Percentiles rank a stretch among this genome's conserved stretches.
These are phyloP conservation scores for Drosophila bunnanda DNA, from an alignment of 2,888 invertebrate species.

Conservation along the genomic window DNA sequence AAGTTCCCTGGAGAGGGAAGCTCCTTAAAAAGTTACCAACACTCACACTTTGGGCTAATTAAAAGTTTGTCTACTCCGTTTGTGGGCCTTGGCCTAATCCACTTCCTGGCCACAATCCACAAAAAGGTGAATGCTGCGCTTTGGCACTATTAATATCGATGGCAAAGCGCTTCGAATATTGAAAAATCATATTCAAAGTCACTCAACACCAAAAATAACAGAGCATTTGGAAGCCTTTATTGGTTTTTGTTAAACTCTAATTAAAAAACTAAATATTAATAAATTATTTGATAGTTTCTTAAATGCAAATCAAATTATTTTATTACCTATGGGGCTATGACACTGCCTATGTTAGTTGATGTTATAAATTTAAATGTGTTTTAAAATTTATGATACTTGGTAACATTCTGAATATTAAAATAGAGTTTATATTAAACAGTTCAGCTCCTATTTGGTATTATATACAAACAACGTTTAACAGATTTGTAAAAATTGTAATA, in stretches of 20 bases:
- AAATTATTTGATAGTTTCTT: too few relatives aligned
- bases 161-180: slow-evolving; percentile 2
- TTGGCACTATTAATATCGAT: slow-evolving; percentile 12
- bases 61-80: slow-evolving; percentile 8
- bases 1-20: background rate
- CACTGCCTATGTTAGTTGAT: too few relatives aligned
- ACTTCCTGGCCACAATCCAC: background rate
- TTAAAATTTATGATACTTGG: too few relatives aligned
- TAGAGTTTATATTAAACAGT: too few relatives aligned
- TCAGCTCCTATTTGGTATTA: too few relatives aligned
- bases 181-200: slow-evolving; percentile 9
- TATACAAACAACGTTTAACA: too few relatives aligned
- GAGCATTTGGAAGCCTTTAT: background rate
- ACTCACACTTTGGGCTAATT: slow-evolving; percentile 9
- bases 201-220: slow-evolving; percentile 12
- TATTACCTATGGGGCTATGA: too few relatives aligned
- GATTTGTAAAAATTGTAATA: too few relatives aligned
- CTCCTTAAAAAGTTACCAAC: slow-evolving; percentile 1
- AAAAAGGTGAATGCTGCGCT: background rate
- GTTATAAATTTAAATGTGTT: too few relatives aligned
- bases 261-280: too few relatives aligned
- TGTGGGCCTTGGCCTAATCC: background rate
- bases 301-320: too few relatives aligned
- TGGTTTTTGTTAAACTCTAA: background rate
- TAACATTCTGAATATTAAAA: too few relatives aligned